Evolutionary conservation across 2,113 vertebrate genomes (phyloP).

Genomic region (Sitta europaea): DNA sequence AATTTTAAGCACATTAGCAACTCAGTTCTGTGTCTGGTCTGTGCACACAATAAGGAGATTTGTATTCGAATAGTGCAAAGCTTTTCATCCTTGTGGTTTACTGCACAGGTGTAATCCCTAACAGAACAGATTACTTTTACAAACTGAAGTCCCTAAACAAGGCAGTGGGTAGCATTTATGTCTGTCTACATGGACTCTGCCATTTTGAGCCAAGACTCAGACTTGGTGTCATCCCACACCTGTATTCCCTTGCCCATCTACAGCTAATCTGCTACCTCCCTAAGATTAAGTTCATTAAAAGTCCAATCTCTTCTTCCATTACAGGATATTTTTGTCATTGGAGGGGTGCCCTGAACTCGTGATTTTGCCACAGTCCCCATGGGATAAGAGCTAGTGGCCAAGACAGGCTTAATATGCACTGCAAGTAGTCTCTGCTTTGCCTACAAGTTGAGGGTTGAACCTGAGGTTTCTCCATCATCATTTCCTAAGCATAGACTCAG

Average conservation of each 20-base stretch:
- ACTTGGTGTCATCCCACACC: neutral
- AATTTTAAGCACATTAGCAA: slow-evolving; percentile 39
- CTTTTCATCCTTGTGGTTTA: slow-evolving; percentile 14
- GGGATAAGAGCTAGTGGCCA: neutral
- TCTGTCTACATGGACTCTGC: neutral
- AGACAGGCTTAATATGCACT: neutral
- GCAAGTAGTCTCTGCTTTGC: neutral
- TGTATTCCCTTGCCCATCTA: neutral
- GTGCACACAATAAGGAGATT: slow-evolving; percentile 20
- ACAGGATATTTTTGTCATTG: neutral
- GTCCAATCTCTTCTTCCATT: neutral
- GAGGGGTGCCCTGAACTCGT: neutral
- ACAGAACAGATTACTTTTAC: neutral
- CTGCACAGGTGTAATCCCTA: neutral
- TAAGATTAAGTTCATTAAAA: neutral
- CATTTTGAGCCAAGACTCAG: neutral
- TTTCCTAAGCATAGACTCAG: neutral
- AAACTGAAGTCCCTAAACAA: neutral
- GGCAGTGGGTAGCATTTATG: neutral
- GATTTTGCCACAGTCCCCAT: neutral
- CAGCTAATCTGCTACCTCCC: neutral
- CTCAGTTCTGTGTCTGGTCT: neutral
- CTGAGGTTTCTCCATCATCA: neutral
- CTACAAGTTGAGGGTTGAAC: neutral
- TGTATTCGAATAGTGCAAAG: neutral